Evolutionary conservation across 2,888 invertebrate species (phyloP), one percentile per base, ranked within the genome.

Genomic region (Synanthedon tipuliformis): DNA sequence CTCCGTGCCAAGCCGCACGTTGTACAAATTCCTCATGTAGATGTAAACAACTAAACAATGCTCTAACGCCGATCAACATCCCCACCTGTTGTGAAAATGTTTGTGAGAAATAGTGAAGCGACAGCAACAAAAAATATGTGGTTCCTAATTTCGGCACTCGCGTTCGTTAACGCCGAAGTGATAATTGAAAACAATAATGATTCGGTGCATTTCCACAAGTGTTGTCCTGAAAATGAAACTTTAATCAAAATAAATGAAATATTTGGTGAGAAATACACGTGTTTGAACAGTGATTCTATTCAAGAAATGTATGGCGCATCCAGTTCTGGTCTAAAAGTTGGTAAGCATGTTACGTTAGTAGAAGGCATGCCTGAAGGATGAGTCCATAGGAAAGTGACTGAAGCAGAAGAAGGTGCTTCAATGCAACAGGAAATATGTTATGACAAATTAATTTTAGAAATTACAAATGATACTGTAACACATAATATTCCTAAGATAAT

Each of bases 41-140:
- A 8, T 52, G 55, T 66, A 65, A 81, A 82, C n/a, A n/a, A n/a
- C n/a, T n/a, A n/a, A n/a, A n/a, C 77, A 78, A 81, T 83, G 79
- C 63, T 63, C 63, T 63, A n/a, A 66, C 64, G 69, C 62, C 66
- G 69, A 78, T 68, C 73, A 75, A 81, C 74, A 64, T 55, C 63
- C 60, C 69, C 81, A 81, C 69, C 79, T 81, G 79, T 68, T 75
- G 66, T 80, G 70, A 78, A 60, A 58, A 58, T 58, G 54, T 56
- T 54, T 56, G 58, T 54, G 49, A 49, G 50, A 57, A 58, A 61
- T 56, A 56, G 54, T 56, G 51, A 18, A 50, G n/a, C 18, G 41
- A 58, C 50, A 53, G 59, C 57, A 55, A 55, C 53, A 57, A 61
- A 61, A 63, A 75, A 53, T 61, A 86, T 85, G 85, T 73, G 73